These are phyloP conservation scores for Typhlichthys subterraneus DNA, from an alignment of 2,797 vertebrate genomes.

Conservation along the genomic window DNA sequence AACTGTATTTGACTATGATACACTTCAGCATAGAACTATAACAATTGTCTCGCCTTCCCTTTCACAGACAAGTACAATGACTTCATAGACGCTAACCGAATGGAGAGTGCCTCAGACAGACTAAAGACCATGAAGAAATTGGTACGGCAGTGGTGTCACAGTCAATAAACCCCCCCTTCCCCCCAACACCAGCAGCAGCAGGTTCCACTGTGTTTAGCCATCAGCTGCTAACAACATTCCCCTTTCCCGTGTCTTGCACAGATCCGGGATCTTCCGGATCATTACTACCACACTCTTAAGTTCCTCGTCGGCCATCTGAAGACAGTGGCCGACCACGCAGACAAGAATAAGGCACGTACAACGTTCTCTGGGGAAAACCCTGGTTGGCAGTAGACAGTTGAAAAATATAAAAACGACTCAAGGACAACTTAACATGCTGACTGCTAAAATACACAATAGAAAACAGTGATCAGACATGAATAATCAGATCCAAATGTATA, in stretches of 20 bases:
- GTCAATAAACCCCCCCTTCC: neutral
- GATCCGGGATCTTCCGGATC: slow-evolving; percentile 92
- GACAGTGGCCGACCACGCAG: slow-evolving; percentile 90
- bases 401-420: too few relatives aligned
- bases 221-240: neutral
- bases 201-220: slow-evolving; percentile 27
- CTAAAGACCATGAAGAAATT: slow-evolving; percentile 93
- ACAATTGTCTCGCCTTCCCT: neutral
- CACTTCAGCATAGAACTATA: too few relatives aligned
- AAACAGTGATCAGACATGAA: too few relatives aligned
- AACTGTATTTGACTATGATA: too few relatives aligned
- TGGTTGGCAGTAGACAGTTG: too few relatives aligned
- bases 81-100: slow-evolving; percentile 95
- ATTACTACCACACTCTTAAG: slow-evolving; percentile 95
- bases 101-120: slow-evolving; percentile 88
- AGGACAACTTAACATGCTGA: too few relatives aligned
- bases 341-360: slow-evolving; percentile 92
- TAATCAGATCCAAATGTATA: too few relatives aligned
- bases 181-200: slow-evolving; percentile 3
- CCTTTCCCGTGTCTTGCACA: slow-evolving; percentile 37
- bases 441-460: too few relatives aligned
- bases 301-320: slow-evolving; percentile 93
- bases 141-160: slow-evolving; percentile 65
- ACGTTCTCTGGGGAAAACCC: neutral
- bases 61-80: slow-evolving; percentile 93